These are phyloP conservation scores for Platerodrilus igneus DNA, from an alignment of 2,888 invertebrate species.

Conservation along the genomic window DNA sequence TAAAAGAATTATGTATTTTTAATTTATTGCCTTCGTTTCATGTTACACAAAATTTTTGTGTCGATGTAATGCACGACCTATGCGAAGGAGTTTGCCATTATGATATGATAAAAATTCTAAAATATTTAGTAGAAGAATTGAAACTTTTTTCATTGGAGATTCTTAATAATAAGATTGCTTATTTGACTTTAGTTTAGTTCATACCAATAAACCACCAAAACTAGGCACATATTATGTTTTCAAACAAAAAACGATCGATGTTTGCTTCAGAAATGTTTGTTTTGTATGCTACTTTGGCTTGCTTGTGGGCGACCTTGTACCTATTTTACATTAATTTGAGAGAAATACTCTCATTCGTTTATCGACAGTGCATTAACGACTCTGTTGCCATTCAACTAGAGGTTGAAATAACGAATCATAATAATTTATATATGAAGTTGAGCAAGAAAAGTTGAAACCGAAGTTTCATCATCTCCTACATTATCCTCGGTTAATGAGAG, in stretches of 20 bases:
- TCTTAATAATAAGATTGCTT: conserved; percentile 11
- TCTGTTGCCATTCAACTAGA: conserved; percentile 8
- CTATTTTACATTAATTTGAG: conserved; percentile 7
- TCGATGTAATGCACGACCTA: conserved; percentile 15
- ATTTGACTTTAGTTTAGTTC: conserved; percentile 9
- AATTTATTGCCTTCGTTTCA: conserved; percentile 9
- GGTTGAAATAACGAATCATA: conserved; percentile 14
- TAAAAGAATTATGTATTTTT: conserved; percentile 12
- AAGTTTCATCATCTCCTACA: conserved; percentile 21
- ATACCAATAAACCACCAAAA: conserved; percentile 9
- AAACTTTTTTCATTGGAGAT: conserved; percentile 8
- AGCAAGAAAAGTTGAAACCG: conserved; percentile 16
- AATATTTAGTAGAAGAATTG: background rate
- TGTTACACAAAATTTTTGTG: conserved; percentile 6
- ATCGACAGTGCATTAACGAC: background rate
- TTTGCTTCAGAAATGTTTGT: conserved; percentile 13
- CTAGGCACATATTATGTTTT: conserved; percentile 6
- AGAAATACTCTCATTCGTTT: conserved; percentile 4
- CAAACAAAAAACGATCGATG: conserved; percentile 6
- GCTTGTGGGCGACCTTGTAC: conserved; percentile 13
- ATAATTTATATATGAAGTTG: conserved; percentile 12
- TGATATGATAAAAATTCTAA: conserved; percentile 4
- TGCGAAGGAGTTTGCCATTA: too few relatives aligned
- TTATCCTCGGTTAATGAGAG: too few relatives aligned
- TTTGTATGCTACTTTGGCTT: conserved; percentile 8